Evolutionary conservation across 2,797 vertebrate species (phyloP), one percentile per base, ranked within the genome.

Genomic region (Thunnus albacares): DNA sequence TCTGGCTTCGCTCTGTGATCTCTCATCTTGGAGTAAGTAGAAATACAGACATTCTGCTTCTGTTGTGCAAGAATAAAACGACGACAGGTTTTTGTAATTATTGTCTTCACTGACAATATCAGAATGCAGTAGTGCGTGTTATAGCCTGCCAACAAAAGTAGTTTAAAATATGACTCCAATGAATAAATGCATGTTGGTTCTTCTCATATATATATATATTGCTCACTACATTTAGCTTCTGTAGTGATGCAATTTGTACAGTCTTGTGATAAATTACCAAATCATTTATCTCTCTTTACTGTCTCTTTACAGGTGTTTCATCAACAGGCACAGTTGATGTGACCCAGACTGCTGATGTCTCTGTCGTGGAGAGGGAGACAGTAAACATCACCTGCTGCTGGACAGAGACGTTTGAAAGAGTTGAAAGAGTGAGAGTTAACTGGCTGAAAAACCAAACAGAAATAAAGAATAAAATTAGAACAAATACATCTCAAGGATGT

Each of bases 321-420:
- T 73, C 49, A 41, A 24, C 58, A 30, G 15, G 1, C 1, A 3
- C 0, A 1, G 0, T 17, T 2, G 14, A 18, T 49, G 79, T 93
- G 41, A 82, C 7, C 0, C 92, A 93, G 67, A 68, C 0, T 66
- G 47, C 67, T n/a, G 56, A 75, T 71, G 22, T 86, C 11, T 75
- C 38, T 17, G 65, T 77, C 20, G 7, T 0, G 11, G 86, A 87
- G 30, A 86, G 89, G 0, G 10, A 69, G 2, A n/a, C 35, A 0
- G 68, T 62, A 0, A 24, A 0, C 17, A 77, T 93, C 67, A 5
- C 3, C 59, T 93, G 92, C 85, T 92, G 89, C 77, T 89, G 84
- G 81, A 69, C 8, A 2, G 0, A 0, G 0, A 0, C 0, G 0
- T 0, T 0, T n/a, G 0, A 0, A 1, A 53, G 47, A 79, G 0